Base-by-base conservation (phyloP, 2,113 vertebrate genomes). In the Nannobrachium achirus region DNA sequence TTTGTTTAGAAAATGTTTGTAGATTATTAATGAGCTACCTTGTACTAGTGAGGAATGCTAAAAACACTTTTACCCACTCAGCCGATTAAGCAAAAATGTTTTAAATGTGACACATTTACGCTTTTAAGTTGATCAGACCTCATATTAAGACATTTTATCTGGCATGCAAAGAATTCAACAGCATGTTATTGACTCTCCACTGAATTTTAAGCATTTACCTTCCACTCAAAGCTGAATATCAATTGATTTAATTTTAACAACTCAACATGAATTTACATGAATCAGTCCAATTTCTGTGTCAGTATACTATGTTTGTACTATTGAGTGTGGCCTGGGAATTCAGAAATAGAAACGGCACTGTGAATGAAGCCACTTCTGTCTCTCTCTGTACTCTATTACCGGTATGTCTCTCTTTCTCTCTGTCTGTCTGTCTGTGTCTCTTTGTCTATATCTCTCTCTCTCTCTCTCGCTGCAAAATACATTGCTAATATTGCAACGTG, bases 241-340 rank as follows among this genome's bases (percentile, higher is more conserved):
- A 63, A 16, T 42, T 57, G 55, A 70, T 69, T 72, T 15, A 48
- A 58, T 65, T 67, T 56, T 61, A 71, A 69, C 76, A 71, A 52
- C 39, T 62, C 56, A 1, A 62, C 61, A 65, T 80, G 48, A 86
- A 84, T 88, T 82, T 78, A 58, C 74, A 87, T 78, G 72, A 86
- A 83, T 76, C 71, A 72, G 55, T 73, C 58, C 68, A 62, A 78
- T 76, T 73, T 86, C 82, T 88, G 79, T 78, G 86, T 76, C 57
- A 73, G 61, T 44, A 8, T 56, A 56, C 65, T 61, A 58, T 80
- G 71, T 68, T 83, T 83, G 25, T 41, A n/a, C 66, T 86, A 85
- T 85, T 85, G 76, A 85, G 71, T 63, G 76, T 85, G 79, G 82
- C 79, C 66, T 65, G 86, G 44, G 42, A 60, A 60, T 76, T 78